Evolutionary conservation across 1,140 invertebrate species (phyloP).

Genomic region (Drosophila rufa): DNA sequence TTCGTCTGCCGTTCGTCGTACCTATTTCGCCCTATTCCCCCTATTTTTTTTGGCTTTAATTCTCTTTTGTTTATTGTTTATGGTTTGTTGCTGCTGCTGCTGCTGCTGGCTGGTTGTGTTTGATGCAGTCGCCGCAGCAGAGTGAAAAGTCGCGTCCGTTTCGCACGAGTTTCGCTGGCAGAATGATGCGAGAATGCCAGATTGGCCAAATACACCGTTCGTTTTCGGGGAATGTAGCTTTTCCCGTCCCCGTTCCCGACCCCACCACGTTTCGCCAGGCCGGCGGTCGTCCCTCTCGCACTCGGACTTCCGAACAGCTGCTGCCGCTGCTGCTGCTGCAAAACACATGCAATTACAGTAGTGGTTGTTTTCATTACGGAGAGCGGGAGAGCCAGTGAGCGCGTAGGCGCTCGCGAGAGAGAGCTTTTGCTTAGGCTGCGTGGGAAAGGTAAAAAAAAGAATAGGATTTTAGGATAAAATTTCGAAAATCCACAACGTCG

Average conservation of each 20-base stretch:
- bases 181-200: constrained; percentile 15
- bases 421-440: constrained; percentile 1
- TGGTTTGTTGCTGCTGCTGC: constrained; percentile 14
- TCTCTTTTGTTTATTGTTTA: constrained; percentile 10
- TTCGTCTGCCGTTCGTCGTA: constrained; percentile 7
- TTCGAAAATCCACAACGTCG: neutral
- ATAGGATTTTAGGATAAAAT: neutral
- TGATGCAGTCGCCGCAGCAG: constrained; percentile 13
- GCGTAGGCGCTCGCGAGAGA: neutral
- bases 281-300: constrained; percentile 13
- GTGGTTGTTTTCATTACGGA: constrained; percentile 4
- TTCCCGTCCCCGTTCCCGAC: neutral
- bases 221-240: constrained; percentile 18
- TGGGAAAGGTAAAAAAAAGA: neutral
- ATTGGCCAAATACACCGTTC: constrained; percentile 17
- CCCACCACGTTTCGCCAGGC: neutral
- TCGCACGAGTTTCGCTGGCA: constrained; percentile 10
- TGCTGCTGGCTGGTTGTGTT: constrained; percentile 10
- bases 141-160: neutral
- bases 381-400: neutral
- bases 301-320: constrained; percentile 16
- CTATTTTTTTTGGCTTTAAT: neutral
- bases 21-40: neutral
- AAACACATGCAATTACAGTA: constrained; percentile 17
- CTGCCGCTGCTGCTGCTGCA: constrained; percentile 3